Base-by-base conservation (phyloP, 1,140 invertebrate species). In the Vanessa tameamea region DNA sequence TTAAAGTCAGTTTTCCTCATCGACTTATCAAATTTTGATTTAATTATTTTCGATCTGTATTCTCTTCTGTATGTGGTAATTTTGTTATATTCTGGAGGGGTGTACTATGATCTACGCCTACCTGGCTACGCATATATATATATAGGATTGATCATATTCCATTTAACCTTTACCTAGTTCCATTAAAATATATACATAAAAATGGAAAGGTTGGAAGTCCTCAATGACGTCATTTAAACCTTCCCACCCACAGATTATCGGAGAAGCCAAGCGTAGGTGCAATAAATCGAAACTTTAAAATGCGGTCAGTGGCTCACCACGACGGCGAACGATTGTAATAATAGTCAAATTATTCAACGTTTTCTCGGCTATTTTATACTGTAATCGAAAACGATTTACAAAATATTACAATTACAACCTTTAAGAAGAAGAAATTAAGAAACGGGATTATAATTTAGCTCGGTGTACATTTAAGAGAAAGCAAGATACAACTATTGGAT, bases 161-260 rank as follows among this genome's bases (percentile, higher is more conserved):
- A 51, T 51, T 51, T 51, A 51, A 6, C 50, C 15, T 31, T 31
- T 31, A 31, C 50, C 50, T 15, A 51, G 2, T 59, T 59, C 11
- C 12, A 16, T 7, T 9, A 43, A 14, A 26, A 9, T 5, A 61
- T 31, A 15, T n/a, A 61, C 37, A 61, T 37, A 43, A 73, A 43
- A 61, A 64, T 57, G 23, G 20, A 73, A 67, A 67, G 64, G 71
- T 67, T 53, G 65, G 13, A 61, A 55, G 37, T 68, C n/a, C n/a
- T 57, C 11, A 50, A 72, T 87, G 85, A 87, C 84, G 85, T 83
- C 81, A 85, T 69, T 67, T 20, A 76, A 84, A 87, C 88, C 87
- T 89, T 88, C 84, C 85, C 86, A 80, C 83, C 86, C 68, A 87
- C 86, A 69, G 53, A 75, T 74, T 79, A 82, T 82, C 79, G 75